These are phyloP conservation scores for Aphelenchoides besseyi DNA, from an alignment of 1,140 invertebrate species.

Conservation along the genomic window DNA sequence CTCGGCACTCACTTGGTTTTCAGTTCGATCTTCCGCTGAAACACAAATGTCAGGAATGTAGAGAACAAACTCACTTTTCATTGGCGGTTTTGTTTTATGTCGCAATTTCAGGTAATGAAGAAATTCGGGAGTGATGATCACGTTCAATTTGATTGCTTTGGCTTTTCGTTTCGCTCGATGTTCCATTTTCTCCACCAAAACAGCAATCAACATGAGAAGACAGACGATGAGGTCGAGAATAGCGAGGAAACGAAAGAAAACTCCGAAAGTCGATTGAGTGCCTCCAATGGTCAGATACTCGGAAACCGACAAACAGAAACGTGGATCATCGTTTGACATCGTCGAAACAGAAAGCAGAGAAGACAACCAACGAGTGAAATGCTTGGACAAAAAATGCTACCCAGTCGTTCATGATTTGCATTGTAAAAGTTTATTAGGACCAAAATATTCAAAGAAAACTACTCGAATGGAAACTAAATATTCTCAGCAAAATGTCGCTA, in stretches of 20 bases:
- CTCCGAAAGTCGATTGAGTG: background rate
- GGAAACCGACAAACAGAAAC: background rate
- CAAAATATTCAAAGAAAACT: too few relatives aligned
- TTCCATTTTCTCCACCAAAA: background rate
- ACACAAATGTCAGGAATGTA: background rate
- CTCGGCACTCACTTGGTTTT: background rate
- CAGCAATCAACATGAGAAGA: background rate
- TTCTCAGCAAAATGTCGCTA: background rate
- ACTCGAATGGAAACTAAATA: too few relatives aligned
- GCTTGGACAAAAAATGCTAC: too few relatives aligned
- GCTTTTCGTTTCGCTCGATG: constrained; percentile 1
- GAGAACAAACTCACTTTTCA: background rate
- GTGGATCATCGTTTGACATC: background rate
- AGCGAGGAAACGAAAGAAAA: background rate
- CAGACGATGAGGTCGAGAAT: background rate
- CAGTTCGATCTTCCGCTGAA: background rate
- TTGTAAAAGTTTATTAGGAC: too few relatives aligned
- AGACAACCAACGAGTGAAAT: too few relatives aligned
- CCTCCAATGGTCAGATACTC: background rate
- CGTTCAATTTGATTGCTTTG: background rate
- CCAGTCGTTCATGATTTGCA: too few relatives aligned
- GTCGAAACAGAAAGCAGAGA: too few relatives aligned
- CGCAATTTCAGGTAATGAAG: background rate
- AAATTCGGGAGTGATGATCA: background rate
- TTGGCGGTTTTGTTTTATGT: background rate